Base-by-base conservation (phyloP, 1,140 invertebrate species). In the Aporrectodea caliginosa region DNA sequence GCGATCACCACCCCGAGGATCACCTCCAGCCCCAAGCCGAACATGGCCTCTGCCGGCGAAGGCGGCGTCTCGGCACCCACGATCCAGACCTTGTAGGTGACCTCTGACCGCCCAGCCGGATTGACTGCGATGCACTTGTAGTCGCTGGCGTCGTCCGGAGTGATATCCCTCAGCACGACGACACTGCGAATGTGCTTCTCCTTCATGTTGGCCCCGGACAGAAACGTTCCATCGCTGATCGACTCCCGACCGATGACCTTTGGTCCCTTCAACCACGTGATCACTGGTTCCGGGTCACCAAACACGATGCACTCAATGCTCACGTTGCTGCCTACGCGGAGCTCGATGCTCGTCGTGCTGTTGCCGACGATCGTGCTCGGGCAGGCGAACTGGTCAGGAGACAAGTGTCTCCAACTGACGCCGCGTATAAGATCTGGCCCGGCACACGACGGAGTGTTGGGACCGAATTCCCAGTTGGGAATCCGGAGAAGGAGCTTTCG, bases 101-200 rank as follows among this genome's bases (percentile, higher is more conserved):
- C 80, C 1, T 80, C 80, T 32, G 75, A 79, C 0, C 33, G 32
- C 2, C 85, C 85, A 14, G 82, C 81, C 22, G 81, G 81, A 77
- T 87, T 87, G 75, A 84, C 78, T 0, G 84, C 83, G 27, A 82
- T 75, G 77, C 86, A 87, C 30, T 82, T 80, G 72, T 87, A 87
- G n/a, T 71, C 69, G 34, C 79, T 79, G 16, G 75, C 73, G 73
- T 82, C 77, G 0, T 31, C 31, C 22, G 1, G 30, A 1, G 43
- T 78, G n/a, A 77, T 34, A 1, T 74, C 29, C 30, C 58, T 16
- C 2, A 82, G 35, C 27, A 22, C 73, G 74, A 82, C 31, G 16
- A 69, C n/a, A 27, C 75, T 72, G 58, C 35, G 31, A 0, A 77
- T 2, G 22, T 77, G 35, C 32, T 78, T 72, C 16, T 70, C 58